Conservation (phyloP, 2,113 vertebrate genomes). For the Leptosomus discolor region DNA sequence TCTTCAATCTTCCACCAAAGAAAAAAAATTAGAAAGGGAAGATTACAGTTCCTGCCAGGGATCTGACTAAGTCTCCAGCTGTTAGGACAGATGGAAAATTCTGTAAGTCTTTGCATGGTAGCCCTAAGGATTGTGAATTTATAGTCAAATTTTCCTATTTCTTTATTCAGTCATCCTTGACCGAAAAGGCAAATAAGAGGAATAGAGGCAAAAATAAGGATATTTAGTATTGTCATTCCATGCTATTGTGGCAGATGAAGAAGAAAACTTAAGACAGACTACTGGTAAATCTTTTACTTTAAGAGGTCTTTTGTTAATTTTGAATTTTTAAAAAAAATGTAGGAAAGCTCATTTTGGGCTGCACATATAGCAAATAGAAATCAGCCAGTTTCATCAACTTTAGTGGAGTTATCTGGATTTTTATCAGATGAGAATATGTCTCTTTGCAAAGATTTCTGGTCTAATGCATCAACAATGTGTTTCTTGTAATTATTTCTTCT, state of each 20-base stretch:
- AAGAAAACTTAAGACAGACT: background rate
- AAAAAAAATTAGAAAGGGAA: background rate
- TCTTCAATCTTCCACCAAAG: background rate
- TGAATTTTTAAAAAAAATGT: background rate
- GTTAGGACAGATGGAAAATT: slow-evolving; percentile 22
- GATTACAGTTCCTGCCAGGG: background rate
- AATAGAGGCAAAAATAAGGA: background rate
- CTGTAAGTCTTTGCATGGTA: background rate
- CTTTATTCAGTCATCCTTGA: background rate
- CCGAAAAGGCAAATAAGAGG: background rate
- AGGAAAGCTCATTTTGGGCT: background rate
- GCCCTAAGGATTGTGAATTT: background rate
- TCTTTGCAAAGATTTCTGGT: background rate
- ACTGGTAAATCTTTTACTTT: background rate
- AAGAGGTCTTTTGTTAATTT: background rate
- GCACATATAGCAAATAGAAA: background rate
- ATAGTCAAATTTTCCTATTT: background rate
- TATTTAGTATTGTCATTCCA: background rate
- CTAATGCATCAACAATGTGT: background rate
- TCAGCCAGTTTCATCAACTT: background rate
- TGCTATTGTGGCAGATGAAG: background rate
- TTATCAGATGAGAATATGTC: background rate
- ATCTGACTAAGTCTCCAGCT: background rate
- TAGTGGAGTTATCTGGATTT: background rate
- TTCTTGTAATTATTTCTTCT: background rate